A percentile compares a stretch with the other conserved stretches of the same genome.
phyloP scores from a whole-genome alignment of 2,113 vertebrate genomes.

The Ibidorhyncha struthersii region DNA sequence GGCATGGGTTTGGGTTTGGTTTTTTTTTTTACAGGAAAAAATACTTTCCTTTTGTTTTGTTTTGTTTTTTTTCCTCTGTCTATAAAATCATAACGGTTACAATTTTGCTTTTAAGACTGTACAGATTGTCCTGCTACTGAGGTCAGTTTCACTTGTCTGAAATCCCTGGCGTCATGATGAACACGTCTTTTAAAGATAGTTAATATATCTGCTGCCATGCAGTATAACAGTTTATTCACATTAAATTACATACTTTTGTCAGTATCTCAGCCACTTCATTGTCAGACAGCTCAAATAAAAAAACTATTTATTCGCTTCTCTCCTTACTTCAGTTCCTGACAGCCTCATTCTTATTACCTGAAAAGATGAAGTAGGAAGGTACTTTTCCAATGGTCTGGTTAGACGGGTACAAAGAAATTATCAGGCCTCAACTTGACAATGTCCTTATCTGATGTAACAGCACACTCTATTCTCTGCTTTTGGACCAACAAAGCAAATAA shows the following conservation, averaged over 20 bases:
- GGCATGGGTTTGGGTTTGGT: neutral
- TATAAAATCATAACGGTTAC: neutral
- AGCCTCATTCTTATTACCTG: slow-evolving; percentile 7
- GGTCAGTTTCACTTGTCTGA: neutral
- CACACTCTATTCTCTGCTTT: neutral
- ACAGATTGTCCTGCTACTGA: neutral
- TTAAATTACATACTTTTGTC: slow-evolving; percentile 11
- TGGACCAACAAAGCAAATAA: neutral
- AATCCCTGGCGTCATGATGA: neutral
- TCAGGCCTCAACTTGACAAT: neutral
- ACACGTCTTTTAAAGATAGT: neutral
- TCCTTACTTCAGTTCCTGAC: neutral
- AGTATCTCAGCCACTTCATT: neutral
- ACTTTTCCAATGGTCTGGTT: neutral
- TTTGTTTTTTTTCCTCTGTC: neutral
- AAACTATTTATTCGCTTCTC: slow-evolving; percentile 8
- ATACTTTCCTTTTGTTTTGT: neutral
- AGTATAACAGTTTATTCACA: neutral
- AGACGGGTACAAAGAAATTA: neutral
- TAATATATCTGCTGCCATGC: neutral
- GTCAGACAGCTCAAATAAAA: neutral
- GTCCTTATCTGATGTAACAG: neutral
- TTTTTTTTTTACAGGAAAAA: neutral
- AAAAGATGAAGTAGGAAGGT: neutral
- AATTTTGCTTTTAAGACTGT: neutral